Conservation (phyloP, 2,888 invertebrate species). For the Nymphalis urticae region DNA sequence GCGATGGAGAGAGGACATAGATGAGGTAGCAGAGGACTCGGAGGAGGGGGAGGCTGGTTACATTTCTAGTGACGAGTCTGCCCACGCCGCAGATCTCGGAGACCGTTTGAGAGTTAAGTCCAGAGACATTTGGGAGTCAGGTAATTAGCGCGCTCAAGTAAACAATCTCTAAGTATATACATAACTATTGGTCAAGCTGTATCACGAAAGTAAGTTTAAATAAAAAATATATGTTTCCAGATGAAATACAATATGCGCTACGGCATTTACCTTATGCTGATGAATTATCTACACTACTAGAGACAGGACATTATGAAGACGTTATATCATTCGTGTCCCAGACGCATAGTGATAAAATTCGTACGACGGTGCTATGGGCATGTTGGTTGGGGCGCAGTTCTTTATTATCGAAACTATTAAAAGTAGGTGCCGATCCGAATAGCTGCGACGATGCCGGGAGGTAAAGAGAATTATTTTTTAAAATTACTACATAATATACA, state of each 20-base stretch:
- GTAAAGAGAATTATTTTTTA: slow-evolving; percentile 62
- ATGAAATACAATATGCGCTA: slow-evolving; percentile 65
- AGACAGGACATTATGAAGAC: slow-evolving; percentile 70
- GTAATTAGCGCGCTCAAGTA: slow-evolving; percentile 42
- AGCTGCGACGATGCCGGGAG: slow-evolving; percentile 85
- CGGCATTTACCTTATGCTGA: slow-evolving; percentile 73
- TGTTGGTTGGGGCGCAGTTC: slow-evolving; percentile 83
- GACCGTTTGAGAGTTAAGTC: slow-evolving; percentile 70
- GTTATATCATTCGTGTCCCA: slow-evolving; percentile 59
- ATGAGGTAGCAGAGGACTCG: slow-evolving; percentile 65
- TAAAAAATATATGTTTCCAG: slow-evolving; percentile 46
- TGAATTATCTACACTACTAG: slow-evolving; percentile 63
- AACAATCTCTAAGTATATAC: too few relatives aligned
- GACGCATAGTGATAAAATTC: slow-evolving; percentile 57
- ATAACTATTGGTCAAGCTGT: too few relatives aligned
- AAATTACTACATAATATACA: not conserved
- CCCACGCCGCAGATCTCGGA: slow-evolving; percentile 71
- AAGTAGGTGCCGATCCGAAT: slow-evolving; percentile 83
- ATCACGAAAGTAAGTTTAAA: too few relatives aligned
- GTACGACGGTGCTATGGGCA: slow-evolving; percentile 82
- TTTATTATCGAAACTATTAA: slow-evolving; percentile 78
- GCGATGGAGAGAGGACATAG: slow-evolving; percentile 71
- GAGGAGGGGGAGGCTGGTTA: slow-evolving; percentile 71
- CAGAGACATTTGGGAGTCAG: slow-evolving; percentile 75
- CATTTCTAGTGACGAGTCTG: slow-evolving; percentile 81